Conservation (phyloP, 2,113 vertebrate species). For the Notarius quadriscutis region DNA sequence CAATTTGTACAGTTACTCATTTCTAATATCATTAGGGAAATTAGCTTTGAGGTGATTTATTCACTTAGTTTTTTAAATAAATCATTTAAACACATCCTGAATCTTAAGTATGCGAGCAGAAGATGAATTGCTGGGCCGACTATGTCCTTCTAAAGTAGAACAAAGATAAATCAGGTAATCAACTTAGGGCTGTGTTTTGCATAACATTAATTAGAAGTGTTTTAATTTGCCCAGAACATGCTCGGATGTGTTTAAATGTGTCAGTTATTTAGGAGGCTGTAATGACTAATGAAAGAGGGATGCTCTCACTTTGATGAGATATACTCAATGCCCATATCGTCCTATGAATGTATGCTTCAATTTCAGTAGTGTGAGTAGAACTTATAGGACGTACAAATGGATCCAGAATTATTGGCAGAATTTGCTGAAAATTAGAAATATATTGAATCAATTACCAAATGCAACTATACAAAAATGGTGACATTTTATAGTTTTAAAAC, state of each 20-base stretch:
- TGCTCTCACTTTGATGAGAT: conserved; percentile 46
- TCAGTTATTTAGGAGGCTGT: conserved; percentile 68
- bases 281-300: conserved; percentile 71
- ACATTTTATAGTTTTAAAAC: background rate
- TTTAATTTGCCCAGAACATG: conserved; percentile 77
- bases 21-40: conserved; percentile 81
- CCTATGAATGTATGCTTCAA: background rate
- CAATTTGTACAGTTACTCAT: conserved; percentile 77
- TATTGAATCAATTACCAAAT: background rate
- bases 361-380: background rate
- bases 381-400: background rate
- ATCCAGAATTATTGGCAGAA: no score
- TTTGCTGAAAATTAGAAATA: background rate
- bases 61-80: conserved; percentile 76
- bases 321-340: background rate
- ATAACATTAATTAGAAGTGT: conserved; percentile 77
- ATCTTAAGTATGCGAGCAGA: conserved; percentile 68
- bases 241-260: conserved; percentile 67
- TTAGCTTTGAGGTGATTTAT: conserved; percentile 76
- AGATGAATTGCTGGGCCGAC: conserved; percentile 69
- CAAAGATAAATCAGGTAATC: conserved; percentile 79
- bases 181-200: conserved; percentile 75
- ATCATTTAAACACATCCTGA: conserved; percentile 75
- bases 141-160: conserved; percentile 73
- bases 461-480: background rate